Evolutionary conservation across 2,888 invertebrate species (phyloP).

Genomic region (Listrodromus nycthemerus): DNA sequence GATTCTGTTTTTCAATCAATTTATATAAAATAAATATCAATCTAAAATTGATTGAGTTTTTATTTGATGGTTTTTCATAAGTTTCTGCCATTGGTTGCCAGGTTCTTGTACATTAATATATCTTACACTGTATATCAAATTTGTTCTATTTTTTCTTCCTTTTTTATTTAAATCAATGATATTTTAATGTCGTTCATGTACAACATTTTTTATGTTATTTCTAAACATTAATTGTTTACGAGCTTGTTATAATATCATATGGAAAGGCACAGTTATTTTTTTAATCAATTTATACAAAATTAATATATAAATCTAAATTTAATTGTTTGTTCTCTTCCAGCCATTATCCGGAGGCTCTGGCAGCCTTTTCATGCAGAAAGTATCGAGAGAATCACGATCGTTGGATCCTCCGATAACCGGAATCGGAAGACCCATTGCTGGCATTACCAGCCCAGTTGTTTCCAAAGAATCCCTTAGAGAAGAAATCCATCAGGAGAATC

Average conservation of each 20-base stretch:
- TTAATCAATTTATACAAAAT: neutral
- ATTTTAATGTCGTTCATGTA: neutral
- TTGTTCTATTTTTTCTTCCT: too few relatives aligned
- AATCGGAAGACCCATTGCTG: neutral
- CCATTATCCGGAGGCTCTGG: conserved; percentile 48
- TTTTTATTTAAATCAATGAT: neutral
- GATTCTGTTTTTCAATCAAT: neutral
- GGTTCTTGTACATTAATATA: conserved; percentile 10
- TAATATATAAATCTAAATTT: neutral
- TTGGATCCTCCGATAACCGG: neutral
- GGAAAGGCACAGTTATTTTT: neutral
- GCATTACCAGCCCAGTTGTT: neutral
- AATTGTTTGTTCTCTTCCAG: conserved; percentile 62
- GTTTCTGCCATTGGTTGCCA: conserved; percentile 74
- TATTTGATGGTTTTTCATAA: conserved; percentile 77
- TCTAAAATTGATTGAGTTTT: neutral
- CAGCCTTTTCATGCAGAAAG: conserved; percentile 78
- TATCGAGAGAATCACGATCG: conserved; percentile 40
- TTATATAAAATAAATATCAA: neutral
- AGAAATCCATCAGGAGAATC: conserved; percentile 91
- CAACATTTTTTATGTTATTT: neutral
- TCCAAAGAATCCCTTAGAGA: conserved; percentile 80
- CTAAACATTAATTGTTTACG: neutral
- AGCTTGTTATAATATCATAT: neutral
- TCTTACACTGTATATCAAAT: neutral